Conservation (phyloP, 2,797 vertebrate genomes). For the Rhyacichthys aspro region DNA sequence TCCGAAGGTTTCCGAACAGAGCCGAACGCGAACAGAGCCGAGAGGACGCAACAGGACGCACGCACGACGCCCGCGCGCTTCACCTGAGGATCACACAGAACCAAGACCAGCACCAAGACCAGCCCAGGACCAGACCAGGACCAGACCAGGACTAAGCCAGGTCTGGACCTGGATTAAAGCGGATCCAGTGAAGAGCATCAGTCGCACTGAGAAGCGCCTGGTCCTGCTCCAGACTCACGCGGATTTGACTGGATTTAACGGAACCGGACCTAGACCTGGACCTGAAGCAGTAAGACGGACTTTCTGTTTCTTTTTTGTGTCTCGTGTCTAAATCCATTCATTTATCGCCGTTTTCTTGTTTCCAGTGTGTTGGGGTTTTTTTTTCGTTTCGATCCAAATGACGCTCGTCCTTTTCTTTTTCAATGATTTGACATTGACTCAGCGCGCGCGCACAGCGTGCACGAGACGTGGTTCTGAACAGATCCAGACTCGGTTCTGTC, state of each 20-base stretch:
- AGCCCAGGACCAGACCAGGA: neutral
- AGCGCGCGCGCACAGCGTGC: neutral
- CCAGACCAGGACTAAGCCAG: neutral
- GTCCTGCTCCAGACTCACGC: neutral
- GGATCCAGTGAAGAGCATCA: too few relatives aligned
- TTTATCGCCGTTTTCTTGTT: neutral
- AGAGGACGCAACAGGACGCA: conserved; percentile 12
- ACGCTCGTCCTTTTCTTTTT: neutral
- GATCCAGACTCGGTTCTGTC: neutral
- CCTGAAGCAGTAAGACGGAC: too few relatives aligned
- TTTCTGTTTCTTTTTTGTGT: too few relatives aligned
- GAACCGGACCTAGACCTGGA: neutral
- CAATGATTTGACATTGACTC: conserved; percentile 8
- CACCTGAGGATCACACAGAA: conserved; percentile 9
- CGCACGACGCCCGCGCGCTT: neutral
- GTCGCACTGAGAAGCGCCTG: neutral
- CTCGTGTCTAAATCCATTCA: neutral
- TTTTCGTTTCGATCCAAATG: neutral
- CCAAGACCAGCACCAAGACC: neutral
- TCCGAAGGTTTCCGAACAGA: neutral
- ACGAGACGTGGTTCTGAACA: neutral
- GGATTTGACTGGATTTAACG: neutral
- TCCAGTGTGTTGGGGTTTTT: too few relatives aligned
- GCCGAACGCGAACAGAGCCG: neutral
- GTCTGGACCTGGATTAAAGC: neutral